Evolutionary conservation across 1,140 invertebrate genomes (phyloP).

Genomic region (Pemphigus obesinymphae): DNA sequence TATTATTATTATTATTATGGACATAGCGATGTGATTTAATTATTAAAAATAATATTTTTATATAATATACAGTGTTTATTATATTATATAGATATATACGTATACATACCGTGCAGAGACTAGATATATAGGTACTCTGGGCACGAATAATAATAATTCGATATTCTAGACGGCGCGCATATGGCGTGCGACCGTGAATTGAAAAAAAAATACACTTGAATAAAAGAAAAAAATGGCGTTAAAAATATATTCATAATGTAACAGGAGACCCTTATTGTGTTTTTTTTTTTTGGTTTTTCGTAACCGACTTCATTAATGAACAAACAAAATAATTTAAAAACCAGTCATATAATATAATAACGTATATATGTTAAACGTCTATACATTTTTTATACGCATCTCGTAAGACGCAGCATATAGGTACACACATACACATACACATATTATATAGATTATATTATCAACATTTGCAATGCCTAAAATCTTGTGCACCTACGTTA

Average conservation of each 20-base stretch:
- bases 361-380: too few relatives aligned
- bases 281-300: background rate
- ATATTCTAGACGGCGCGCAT: constrained; percentile 26
- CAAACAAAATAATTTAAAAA: background rate
- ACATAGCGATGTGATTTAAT: background rate
- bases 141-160: constrained; percentile 12
- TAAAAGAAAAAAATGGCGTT: background rate
- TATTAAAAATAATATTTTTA: background rate
- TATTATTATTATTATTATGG: too few relatives aligned
- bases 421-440: background rate
- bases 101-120: too few relatives aligned
- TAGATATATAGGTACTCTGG: background rate
- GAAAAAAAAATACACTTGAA: background rate
- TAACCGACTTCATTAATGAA: background rate
- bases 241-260: background rate
- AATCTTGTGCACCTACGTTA: too few relatives aligned
- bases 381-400: too few relatives aligned
- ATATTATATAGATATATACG: too few relatives aligned
- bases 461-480: too few relatives aligned
- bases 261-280: background rate
- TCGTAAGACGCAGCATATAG: background rate
- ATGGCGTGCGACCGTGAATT: constrained; percentile 9
- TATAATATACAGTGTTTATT: too few relatives aligned
- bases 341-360: background rate
- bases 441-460: background rate